Percentiles rank a stretch among this genome's conserved stretches.
Conservation (phyloP, 2,113 vertebrate species). For the Phrynosoma blainvillii region DNA sequence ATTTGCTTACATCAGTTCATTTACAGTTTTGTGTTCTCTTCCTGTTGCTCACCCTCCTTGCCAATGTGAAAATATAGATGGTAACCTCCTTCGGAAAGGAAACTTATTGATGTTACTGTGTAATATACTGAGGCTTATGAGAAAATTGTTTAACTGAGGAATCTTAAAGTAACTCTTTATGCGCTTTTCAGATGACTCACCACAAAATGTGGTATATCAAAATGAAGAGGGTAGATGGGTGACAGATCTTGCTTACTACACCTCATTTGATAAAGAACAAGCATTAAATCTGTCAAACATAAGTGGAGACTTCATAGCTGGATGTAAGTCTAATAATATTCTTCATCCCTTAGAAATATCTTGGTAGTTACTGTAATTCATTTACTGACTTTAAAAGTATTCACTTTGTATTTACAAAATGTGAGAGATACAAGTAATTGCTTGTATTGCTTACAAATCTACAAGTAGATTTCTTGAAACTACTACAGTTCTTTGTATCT, state of each 20-base stretch:
- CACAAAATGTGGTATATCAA: conserved; percentile 89
- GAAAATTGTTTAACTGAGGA: neutral
- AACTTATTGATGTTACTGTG: neutral
- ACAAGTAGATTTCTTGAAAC: neutral
- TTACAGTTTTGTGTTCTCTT: neutral
- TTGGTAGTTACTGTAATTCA: neutral
- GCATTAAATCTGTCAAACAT: conserved; percentile 65
- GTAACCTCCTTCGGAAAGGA: neutral
- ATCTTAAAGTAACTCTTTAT: conserved; percentile 22
- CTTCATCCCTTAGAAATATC: neutral
- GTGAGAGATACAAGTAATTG: neutral
- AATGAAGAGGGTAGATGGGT: conserved; percentile 97
- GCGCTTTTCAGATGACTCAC: conserved; percentile 71
- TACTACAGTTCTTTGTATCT: no score
- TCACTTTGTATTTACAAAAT: neutral
- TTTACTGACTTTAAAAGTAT: neutral
- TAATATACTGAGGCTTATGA: neutral
- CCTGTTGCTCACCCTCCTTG: neutral
- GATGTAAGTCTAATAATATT: conserved; percentile 77
- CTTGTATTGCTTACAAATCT: neutral
- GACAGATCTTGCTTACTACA: conserved; percentile 95
- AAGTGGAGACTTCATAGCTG: conserved; percentile 86
- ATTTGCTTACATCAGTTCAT: neutral
- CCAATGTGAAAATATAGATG: conserved; percentile 9
- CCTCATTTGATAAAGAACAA: conserved; percentile 87